phyloP scores from a whole-genome alignment of 2,113 vertebrate genomes.

The Hemiscyllium ocellatum region DNA sequence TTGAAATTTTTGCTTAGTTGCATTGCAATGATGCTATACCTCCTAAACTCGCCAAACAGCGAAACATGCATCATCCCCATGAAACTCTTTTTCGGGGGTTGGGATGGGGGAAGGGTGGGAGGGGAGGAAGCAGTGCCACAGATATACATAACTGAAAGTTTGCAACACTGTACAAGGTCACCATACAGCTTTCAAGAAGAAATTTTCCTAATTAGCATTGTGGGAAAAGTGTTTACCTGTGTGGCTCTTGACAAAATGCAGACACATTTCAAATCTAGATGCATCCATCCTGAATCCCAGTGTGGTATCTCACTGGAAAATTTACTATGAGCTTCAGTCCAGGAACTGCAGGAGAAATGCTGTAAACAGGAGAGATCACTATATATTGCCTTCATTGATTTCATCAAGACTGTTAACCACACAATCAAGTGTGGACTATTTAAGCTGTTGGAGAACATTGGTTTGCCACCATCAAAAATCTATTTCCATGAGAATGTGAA shows the following conservation, averaged over 20 bases:
- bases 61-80: background rate
- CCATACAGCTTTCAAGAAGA: background rate
- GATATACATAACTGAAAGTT: background rate
- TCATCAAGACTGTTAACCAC: background rate
- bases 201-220: background rate
- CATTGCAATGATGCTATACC: background rate
- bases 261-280: background rate
- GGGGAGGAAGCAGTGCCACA: background rate
- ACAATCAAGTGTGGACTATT: background rate
- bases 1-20: background rate
- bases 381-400: too few relatives aligned
- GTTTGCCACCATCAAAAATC: background rate
- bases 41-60: background rate
- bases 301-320: background rate
- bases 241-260: background rate
- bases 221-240: background rate
- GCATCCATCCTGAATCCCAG: background rate
- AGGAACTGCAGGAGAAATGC: background rate
- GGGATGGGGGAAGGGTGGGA: too few relatives aligned
- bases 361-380: background rate
- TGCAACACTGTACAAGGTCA: background rate
- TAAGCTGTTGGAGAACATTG: background rate
- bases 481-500: background rate
- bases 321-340: background rate
- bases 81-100: background rate